phyloP scores from a whole-genome alignment of 2,113 vertebrate species.

The Lycaon pictus region DNA sequence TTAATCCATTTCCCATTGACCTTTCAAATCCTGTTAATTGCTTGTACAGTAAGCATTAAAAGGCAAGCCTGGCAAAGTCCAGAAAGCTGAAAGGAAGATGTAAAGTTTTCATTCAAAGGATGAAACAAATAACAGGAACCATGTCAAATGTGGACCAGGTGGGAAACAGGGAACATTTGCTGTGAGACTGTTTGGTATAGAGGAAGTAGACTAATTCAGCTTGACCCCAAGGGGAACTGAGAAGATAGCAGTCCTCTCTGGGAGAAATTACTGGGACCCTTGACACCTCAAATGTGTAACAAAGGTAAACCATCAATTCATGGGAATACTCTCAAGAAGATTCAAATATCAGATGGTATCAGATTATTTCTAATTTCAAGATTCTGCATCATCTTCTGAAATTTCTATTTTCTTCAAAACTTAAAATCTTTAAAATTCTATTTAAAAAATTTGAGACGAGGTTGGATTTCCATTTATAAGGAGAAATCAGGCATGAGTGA shows the following conservation, averaged over 20 bases:
- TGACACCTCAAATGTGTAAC: neutral
- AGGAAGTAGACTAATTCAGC: neutral
- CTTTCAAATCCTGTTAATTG: constrained; percentile 70
- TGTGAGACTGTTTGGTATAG: neutral
- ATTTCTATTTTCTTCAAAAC: neutral
- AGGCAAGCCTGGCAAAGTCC: constrained; percentile 19
- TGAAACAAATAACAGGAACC: neutral
- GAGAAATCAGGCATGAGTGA: neutral
- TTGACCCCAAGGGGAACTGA: neutral
- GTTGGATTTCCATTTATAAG: neutral
- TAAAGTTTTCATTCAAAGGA: neutral
- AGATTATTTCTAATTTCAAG: neutral
- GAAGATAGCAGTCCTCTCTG: neutral
- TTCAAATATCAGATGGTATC: neutral
- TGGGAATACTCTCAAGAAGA: neutral
- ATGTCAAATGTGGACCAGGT: constrained; percentile 3
- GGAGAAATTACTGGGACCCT: neutral
- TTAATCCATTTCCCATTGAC: constrained; percentile 31
- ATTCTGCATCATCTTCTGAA: neutral
- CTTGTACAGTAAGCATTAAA: constrained; percentile 18
- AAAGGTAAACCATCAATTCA: neutral
- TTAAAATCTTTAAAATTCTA: neutral
- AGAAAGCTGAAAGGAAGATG: constrained; percentile 17
- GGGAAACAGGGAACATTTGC: neutral
- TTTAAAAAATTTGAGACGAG: neutral